Evolutionary conservation across 2,797 vertebrate genomes (phyloP).

Genomic region (Lutjanus campechanus): DNA sequence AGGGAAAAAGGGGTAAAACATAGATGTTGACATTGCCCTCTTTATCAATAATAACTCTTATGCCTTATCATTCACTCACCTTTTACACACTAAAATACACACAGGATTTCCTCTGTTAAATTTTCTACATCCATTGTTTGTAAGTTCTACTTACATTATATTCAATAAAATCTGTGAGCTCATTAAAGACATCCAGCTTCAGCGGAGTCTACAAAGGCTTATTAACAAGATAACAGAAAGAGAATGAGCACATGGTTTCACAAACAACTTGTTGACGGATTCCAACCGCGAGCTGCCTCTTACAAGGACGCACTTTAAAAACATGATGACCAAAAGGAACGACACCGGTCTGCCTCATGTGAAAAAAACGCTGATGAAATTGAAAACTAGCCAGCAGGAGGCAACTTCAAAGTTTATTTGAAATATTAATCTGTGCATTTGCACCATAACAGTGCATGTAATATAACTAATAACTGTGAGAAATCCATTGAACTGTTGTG

Average conservation of each 20-base stretch:
- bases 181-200: slow-evolving; percentile 62
- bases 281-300: slow-evolving; percentile 38
- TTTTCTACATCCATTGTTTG: slow-evolving; percentile 38
- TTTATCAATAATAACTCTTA: not conserved
- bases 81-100: slow-evolving; percentile 38
- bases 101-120: slow-evolving; percentile 22
- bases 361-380: slow-evolving; percentile 17
- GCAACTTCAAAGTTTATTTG: not conserved
- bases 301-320: slow-evolving; percentile 39
- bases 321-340: slow-evolving; percentile 14
- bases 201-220: slow-evolving; percentile 66
- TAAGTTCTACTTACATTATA: slow-evolving; percentile 54
- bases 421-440: not conserved
- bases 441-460: slow-evolving; percentile 16
- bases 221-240: slow-evolving; percentile 40
- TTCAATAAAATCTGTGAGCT: slow-evolving; percentile 68
- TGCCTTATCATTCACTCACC: slow-evolving; percentile 6
- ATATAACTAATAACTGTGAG: not conserved
- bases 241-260: slow-evolving; percentile 49
- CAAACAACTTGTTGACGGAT: slow-evolving; percentile 24
- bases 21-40: not conserved
- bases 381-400: slow-evolving; percentile 14
- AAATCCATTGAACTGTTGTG: slow-evolving; percentile 35
- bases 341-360: not conserved
- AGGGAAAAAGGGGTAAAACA: slow-evolving; percentile 5